A percentile compares a stretch with the other conserved stretches of the same genome.
These are phyloP conservation scores for Ophiodon elongatus DNA, from an alignment of 2,113 vertebrate species.

Conservation along the genomic window DNA sequence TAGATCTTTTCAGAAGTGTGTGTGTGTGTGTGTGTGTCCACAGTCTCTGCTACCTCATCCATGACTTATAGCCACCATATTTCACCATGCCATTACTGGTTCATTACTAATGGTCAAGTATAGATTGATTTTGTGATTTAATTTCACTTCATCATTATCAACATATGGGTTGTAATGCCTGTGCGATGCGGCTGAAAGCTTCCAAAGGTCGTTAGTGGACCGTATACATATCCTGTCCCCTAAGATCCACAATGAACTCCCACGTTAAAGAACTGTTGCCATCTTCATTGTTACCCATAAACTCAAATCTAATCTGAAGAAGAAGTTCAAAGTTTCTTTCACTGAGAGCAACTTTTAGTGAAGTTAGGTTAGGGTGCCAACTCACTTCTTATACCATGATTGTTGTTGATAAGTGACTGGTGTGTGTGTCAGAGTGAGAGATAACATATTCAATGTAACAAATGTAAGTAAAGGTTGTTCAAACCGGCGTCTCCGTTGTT, in stretches of 20 bases:
- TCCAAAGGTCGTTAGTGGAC: neutral
- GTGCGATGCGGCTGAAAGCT: neutral
- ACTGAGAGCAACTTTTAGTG: too few species aligned
- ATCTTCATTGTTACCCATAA: neutral
- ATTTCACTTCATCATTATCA: neutral
- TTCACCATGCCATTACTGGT: neutral
- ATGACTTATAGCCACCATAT: conserved; percentile 15
- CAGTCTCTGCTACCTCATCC: neutral
- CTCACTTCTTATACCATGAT: too few species aligned
- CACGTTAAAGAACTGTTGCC: neutral
- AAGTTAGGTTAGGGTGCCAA: too few species aligned
- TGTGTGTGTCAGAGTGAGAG: too few species aligned
- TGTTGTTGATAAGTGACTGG: too few species aligned
- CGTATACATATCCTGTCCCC: neutral
- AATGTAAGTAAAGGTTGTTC: neutral
- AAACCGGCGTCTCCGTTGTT: neutral
- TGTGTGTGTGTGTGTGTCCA: neutral
- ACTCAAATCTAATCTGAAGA: neutral
- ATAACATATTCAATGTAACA: too few species aligned
- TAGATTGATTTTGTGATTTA: neutral
- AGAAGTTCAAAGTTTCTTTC: too few species aligned
- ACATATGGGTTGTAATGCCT: neutral
- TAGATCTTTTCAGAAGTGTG: conserved; percentile 12
- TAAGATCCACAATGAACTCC: neutral
- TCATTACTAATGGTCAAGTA: neutral